These are phyloP conservation scores for Osedax fenrisi DNA, from an alignment of 2,888 invertebrate genomes.

Conservation along the genomic window DNA sequence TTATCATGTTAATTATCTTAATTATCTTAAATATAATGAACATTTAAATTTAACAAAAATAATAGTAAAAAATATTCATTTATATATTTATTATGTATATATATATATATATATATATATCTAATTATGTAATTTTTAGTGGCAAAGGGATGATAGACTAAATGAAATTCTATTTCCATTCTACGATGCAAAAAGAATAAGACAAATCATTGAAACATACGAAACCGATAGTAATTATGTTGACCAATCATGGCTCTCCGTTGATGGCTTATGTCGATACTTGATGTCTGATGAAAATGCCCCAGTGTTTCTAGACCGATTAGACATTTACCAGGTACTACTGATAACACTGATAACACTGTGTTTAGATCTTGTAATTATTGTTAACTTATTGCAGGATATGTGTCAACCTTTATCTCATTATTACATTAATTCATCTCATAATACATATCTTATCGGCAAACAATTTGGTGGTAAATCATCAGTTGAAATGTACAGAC, in stretches of 20 bases:
- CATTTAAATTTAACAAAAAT: no score
- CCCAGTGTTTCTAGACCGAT: slow-evolving; percentile 91
- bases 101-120: no score
- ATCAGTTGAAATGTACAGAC: slow-evolving; percentile 93
- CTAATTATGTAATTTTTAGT: no score
- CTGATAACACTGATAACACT: slow-evolving; percentile 96
- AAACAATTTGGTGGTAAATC: slow-evolving; percentile 95
- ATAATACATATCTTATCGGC: slow-evolving; percentile 51
- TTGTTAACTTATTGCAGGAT: slow-evolving; percentile 72
- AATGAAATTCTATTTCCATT: slow-evolving; percentile 96
- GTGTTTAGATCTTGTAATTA: slow-evolving; percentile 83
- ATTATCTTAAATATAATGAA: no score
- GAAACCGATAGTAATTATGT: slow-evolving; percentile 70
- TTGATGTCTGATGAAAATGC: slow-evolving; percentile 99
- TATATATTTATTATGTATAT: no score
- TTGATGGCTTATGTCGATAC: slow-evolving; percentile 92
- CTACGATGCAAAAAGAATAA: slow-evolving; percentile 81
- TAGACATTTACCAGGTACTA: slow-evolving; percentile 62
- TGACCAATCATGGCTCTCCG: slow-evolving; percentile 58
- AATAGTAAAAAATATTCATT: no score
- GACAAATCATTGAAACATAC: slow-evolving; percentile 82
- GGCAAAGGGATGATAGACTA: slow-evolving; percentile 89
- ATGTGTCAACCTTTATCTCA: slow-evolving; percentile 97
- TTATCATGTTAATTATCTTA: no score
- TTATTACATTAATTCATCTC: slow-evolving; percentile 87